Conservation (phyloP, 2,113 vertebrate genomes). For the Pampusana beccarii region DNA sequence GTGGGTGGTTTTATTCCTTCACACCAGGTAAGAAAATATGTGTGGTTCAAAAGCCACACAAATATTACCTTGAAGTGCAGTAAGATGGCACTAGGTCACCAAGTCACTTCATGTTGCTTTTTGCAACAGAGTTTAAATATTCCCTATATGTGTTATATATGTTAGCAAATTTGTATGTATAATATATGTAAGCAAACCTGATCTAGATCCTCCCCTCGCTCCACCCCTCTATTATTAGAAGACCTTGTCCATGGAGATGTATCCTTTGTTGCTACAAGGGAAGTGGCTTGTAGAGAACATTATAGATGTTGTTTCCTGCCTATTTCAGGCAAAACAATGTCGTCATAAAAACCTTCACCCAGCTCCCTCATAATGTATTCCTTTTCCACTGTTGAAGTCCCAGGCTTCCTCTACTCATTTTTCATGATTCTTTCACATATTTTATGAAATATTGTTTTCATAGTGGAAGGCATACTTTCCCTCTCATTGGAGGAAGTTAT, state of each 20-base stretch:
- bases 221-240: fast-evolving
- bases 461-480: not conserved
- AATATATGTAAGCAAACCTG: not conserved
- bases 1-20: constrained; percentile 24
- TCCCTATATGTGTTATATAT: not conserved
- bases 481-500: not conserved
- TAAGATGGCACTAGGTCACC: not conserved
- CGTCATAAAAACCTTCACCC: not conserved
- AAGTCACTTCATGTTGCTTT: not conserved
- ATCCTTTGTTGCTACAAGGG: not conserved
- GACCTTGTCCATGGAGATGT: not conserved
- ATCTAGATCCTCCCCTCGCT: not conserved
- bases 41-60: not conserved
- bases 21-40: not conserved
- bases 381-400: not conserved
- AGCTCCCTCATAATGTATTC: not conserved
- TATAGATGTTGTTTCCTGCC: not conserved
- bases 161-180: too few relatives aligned
- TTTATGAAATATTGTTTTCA: not conserved
- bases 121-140: not conserved
- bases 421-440: not conserved
- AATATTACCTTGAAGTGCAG: not conserved
- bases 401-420: not conserved
- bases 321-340: not conserved
- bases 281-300: not conserved